A percentile compares a stretch with the other conserved stretches of the same genome.
phyloP scores from a whole-genome alignment of 2,113 vertebrate species.

The sheep (Ovis aries) region DNA sequence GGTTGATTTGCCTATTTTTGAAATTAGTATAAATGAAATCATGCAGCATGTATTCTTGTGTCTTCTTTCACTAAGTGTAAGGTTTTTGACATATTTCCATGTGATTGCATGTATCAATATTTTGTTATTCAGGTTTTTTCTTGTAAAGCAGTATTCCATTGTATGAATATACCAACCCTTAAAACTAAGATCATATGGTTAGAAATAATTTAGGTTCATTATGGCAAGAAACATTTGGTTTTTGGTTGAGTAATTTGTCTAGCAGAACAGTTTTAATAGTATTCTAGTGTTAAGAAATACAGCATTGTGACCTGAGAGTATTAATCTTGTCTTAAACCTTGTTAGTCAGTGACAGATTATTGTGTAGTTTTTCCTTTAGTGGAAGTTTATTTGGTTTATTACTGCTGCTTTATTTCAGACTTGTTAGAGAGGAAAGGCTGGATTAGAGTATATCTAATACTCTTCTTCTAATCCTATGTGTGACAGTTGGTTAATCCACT shows the following conservation, averaged over 20 bases:
- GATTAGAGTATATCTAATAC: background rate
- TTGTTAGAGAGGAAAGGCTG: background rate
- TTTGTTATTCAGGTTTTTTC: constrained; percentile 11
- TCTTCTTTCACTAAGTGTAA: background rate
- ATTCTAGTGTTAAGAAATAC: background rate
- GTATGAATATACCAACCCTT: background rate
- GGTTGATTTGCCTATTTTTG: background rate
- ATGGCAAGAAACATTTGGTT: background rate
- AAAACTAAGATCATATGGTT: background rate
- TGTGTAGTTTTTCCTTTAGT: background rate
- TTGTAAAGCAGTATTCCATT: background rate
- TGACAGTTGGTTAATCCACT: background rate
- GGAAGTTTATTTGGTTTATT: background rate
- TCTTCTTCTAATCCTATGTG: background rate
- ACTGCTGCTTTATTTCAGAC: background rate
- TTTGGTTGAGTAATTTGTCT: background rate
- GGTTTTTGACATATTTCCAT: background rate
- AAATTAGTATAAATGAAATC: background rate
- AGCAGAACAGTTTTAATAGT: background rate
- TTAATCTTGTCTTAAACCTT: background rate
- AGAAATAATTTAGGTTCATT: background rate
- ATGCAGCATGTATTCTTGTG: background rate
- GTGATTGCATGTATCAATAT: background rate
- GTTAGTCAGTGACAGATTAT: background rate
- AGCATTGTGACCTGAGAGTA: background rate